Evolutionary conservation across 2,113 vertebrate genomes (phyloP).

Genomic region (Istiophorus platypterus): DNA sequence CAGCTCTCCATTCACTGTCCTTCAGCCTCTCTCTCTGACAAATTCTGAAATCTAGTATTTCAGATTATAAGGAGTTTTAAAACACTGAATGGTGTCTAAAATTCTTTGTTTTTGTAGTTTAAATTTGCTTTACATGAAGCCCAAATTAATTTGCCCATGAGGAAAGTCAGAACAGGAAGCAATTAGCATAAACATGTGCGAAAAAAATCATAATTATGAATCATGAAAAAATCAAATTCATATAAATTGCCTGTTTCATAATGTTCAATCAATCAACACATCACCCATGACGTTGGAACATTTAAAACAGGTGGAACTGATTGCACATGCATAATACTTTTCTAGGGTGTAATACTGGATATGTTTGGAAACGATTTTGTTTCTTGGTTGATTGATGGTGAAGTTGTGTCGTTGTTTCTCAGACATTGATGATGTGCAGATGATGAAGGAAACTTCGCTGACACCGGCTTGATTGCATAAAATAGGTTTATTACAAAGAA

Average conservation of each 20-base stretch:
- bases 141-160: background rate
- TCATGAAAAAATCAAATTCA: background rate
- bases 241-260: conserved; percentile 2
- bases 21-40: background rate
- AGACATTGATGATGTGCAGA: no score
- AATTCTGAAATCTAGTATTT: background rate
- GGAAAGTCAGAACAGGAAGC: background rate
- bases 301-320: background rate
- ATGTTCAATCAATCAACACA: conserved; percentile 17
- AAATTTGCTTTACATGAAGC: background rate
- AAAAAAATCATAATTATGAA: background rate
- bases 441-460: no score
- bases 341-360: background rate
- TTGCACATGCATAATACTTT: background rate
- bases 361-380: background rate
- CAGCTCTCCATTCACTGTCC: background rate
- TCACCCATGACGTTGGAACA: background rate
- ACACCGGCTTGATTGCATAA: no score
- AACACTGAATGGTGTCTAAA: background rate
- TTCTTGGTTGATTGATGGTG: background rate
- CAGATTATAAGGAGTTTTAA: background rate
- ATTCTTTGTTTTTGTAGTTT: background rate
- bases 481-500: no score
- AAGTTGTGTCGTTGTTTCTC: no score
- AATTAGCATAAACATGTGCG: background rate